These are phyloP conservation scores for Sepiola atlantica DNA, from an alignment of 2,888 invertebrate species.

Conservation along the genomic window DNA sequence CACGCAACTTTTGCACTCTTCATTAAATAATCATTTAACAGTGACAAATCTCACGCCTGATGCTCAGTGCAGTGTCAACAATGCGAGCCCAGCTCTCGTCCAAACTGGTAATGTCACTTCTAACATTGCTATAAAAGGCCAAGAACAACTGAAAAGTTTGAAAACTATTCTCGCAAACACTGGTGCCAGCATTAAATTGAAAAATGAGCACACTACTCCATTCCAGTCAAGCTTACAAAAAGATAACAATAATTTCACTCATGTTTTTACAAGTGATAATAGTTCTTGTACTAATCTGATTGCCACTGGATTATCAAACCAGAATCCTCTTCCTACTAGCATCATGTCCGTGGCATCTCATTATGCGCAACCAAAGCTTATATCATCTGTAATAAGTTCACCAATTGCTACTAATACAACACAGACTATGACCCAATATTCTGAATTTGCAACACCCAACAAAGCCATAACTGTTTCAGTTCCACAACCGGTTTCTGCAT, in stretches of 20 bases:
- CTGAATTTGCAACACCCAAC: not conserved
- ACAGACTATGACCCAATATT: not conserved
- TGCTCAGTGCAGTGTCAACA: not conserved
- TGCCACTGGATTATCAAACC: not conserved
- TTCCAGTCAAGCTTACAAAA: not conserved
- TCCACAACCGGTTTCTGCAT: slow-evolving; percentile 24
- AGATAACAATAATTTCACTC: not conserved
- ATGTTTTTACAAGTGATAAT: not conserved
- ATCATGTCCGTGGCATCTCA: not conserved
- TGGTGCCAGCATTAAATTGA: slow-evolving; percentile 8
- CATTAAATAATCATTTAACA: slow-evolving; percentile 40
- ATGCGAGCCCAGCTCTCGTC: not conserved
- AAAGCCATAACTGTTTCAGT: slow-evolving; percentile 4
- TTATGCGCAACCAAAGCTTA: not conserved
- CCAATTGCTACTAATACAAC: not conserved
- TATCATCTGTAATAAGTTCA: slow-evolving; percentile 7
- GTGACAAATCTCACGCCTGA: not conserved
- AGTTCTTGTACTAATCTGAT: slow-evolving; percentile 24
- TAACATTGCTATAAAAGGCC: not conserved
- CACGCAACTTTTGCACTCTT: slow-evolving; percentile 34
- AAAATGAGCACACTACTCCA: not conserved
- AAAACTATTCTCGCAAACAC: slow-evolving; percentile 14
- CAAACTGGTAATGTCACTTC: not conserved
- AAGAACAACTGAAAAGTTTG: not conserved
- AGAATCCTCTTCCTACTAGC: not conserved